Evolutionary conservation across 1,140 invertebrate genomes (phyloP), one percentile per base, ranked within the genome.

Genomic region (Philopotamus ludificatus): DNA sequence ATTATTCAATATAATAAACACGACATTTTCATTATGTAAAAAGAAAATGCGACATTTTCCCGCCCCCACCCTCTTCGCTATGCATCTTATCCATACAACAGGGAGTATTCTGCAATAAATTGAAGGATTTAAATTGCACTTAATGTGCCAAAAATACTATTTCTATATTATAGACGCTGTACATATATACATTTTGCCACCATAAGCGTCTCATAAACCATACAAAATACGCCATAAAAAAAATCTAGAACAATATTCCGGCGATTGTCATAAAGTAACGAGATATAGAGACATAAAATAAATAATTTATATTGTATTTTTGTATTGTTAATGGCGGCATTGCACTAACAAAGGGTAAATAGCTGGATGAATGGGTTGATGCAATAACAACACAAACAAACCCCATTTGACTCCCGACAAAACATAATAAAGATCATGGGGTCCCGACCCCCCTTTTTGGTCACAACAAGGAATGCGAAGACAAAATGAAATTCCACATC

Each of bases 401-500:
- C 61, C 50, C 59, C 49, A 28, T 41, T 44, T 16, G 41, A 50
- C 47, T 50, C 12, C 34, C 28, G 12, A 20, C 42, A n/a, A 60
- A 60, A 54, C 28, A 50, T 50, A 67, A 63, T 67, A 62, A 62
- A 63, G 61, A 67, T 62, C 65, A 67, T 58, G 61, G 61, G 59
- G 61, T 51, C 39, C 47, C 65, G 21, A 16, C 50, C n/a, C 60
- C 58, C 34, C 59, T 26, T 42, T 50, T 41, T 53, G 64, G 55
- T 49, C 44, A 49, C 58, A 50, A 61, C 9, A 28, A 57, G 61
- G 66, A 67, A 67, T 67, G 66, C 39, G 28, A 53, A 63, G 61
- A 67, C 66, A 67, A 67, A 67, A 67, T 67, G 60, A 67, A 67
- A 67, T 67, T 67, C 66, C 66, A 63, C 66, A 39, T 67, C 66